Conservation (phyloP, 1,140 invertebrate genomes). For the Drosophila sechellia region DNA sequence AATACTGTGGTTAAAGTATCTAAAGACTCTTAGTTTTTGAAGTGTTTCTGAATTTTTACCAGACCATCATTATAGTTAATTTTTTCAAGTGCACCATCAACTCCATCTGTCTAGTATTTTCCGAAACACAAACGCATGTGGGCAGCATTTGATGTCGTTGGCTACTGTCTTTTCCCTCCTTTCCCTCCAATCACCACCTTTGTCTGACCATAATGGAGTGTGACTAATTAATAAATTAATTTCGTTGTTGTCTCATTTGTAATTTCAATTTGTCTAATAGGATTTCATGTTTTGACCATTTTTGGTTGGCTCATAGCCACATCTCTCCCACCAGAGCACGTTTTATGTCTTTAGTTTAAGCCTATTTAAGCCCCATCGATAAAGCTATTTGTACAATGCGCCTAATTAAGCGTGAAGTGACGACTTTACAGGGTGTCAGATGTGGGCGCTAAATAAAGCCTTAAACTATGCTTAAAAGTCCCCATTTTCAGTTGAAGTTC, state of each 20-base stretch:
- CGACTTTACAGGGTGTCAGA: constrained; percentile 58
- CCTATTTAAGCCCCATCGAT: constrained; percentile 43
- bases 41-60: no score
- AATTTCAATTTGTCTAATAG: constrained; percentile 83
- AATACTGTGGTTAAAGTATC: no score
- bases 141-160: constrained; percentile 59
- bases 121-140: constrained; percentile 56
- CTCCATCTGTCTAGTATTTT: constrained; percentile 40
- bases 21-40: no score
- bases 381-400: constrained; percentile 65
- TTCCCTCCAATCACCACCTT: constrained; percentile 33
- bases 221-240: constrained; percentile 83
- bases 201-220: constrained; percentile 77
- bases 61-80: not conserved
- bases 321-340: constrained; percentile 8
- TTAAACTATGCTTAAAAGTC: constrained; percentile 5
- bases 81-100: constrained; percentile 17
- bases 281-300: constrained; percentile 83
- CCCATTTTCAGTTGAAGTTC: not conserved
- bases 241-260: constrained; percentile 80
- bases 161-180: constrained; percentile 23
- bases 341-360: constrained; percentile 39
- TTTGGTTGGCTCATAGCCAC: constrained; percentile 34
- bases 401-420: constrained; percentile 78
- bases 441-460: constrained; percentile 52